phyloP scores from a whole-genome alignment of 2,888 invertebrate genomes.

The Allygus modestus region DNA sequence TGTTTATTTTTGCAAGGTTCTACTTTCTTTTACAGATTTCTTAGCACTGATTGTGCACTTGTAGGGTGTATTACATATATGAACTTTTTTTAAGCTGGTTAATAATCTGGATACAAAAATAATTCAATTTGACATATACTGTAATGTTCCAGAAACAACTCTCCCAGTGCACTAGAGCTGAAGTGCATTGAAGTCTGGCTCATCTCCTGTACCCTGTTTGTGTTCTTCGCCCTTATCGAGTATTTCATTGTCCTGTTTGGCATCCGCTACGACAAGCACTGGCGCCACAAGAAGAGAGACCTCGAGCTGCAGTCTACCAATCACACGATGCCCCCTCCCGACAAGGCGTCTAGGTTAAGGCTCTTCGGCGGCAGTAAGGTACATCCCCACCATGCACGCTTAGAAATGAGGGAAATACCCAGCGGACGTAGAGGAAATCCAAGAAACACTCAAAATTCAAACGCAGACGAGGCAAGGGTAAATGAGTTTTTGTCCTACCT shows the following conservation, averaged over 20 bases:
- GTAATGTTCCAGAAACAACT: constrained; percentile 78
- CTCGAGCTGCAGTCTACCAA: constrained; percentile 72
- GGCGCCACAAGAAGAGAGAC: constrained; percentile 75
- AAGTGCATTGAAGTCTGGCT: constrained; percentile 83
- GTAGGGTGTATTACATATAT: too few relatives aligned
- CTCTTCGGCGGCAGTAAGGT: constrained; percentile 60
- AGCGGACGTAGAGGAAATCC: not conserved
- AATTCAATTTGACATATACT: too few relatives aligned
- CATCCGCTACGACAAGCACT: constrained; percentile 82
- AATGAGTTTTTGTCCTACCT: constrained; percentile 37
- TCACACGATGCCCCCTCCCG: constrained; percentile 70
- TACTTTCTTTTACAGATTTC: too few relatives aligned
- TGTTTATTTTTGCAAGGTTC: too few relatives aligned
- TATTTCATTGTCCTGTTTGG: constrained; percentile 82
- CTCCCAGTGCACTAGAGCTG: constrained; percentile 80
- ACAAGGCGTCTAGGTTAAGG: constrained; percentile 34
- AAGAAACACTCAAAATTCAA: not conserved
- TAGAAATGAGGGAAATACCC: constrained; percentile 25
- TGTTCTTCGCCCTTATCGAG: constrained; percentile 81
- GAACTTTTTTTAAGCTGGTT: too few relatives aligned
- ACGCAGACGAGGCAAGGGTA: constrained; percentile 26
- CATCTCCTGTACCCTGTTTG: constrained; percentile 82
- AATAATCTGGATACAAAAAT: too few relatives aligned
- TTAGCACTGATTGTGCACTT: too few relatives aligned
- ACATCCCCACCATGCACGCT: constrained; percentile 57